Conservation (phyloP, 2,888 invertebrate genomes). For the Pharmacophagus antenor region DNA sequence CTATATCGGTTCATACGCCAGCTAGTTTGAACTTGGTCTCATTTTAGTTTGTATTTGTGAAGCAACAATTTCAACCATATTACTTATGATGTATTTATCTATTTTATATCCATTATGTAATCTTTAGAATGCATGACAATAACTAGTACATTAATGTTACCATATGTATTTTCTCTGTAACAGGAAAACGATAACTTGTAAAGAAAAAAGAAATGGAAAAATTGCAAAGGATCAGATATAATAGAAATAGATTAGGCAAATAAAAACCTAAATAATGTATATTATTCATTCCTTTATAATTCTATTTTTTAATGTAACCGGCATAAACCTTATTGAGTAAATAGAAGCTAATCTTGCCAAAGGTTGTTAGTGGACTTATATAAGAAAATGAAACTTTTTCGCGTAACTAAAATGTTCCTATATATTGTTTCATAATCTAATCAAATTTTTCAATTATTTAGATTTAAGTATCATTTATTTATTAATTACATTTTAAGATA, state of each 20-base stretch:
- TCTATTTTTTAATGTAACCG: slow-evolving; percentile 48
- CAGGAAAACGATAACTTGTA: neutral
- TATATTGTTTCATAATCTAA: slow-evolving; percentile 47
- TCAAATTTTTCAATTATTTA: slow-evolving; percentile 44
- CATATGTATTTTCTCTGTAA: slow-evolving; percentile 26
- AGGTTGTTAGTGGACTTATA: slow-evolving; percentile 44
- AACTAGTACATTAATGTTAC: slow-evolving; percentile 68
- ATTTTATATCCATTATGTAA: slow-evolving; percentile 35
- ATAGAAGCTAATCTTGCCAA: slow-evolving; percentile 51
- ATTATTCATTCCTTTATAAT: slow-evolving; percentile 38
- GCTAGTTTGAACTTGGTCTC: slow-evolving; percentile 59
- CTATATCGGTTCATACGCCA: slow-evolving; percentile 28
- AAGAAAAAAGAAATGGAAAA: neutral
- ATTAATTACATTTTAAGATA: slow-evolving; percentile 61
- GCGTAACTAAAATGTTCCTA: slow-evolving; percentile 65
- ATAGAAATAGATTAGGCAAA: too few relatives aligned
- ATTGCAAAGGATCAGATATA: neutral
- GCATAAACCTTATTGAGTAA: neutral
- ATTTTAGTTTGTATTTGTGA: slow-evolving; percentile 51
- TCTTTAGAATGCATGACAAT: slow-evolving; percentile 76
- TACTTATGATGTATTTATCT: slow-evolving; percentile 24
- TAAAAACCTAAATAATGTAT: neutral
- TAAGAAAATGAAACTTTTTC: slow-evolving; percentile 37
- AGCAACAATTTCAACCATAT: slow-evolving; percentile 37
- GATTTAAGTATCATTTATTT: slow-evolving; percentile 64